Base-by-base conservation (phyloP, 1,140 invertebrate species). In the Leptestheria dahalacensis region DNA sequence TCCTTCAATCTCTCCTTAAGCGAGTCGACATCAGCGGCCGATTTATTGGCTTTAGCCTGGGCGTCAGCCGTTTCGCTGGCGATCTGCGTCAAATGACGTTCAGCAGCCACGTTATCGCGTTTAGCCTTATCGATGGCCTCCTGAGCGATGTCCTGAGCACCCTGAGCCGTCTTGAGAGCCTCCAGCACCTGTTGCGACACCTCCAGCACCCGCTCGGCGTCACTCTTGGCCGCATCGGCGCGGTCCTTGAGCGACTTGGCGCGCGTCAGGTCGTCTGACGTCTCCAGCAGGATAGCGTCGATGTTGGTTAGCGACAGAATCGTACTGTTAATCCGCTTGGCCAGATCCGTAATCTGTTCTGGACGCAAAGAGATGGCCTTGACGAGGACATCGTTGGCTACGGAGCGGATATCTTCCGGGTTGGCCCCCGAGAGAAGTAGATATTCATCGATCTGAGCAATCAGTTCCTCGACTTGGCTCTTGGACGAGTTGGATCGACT, bases 291-390 rank as follows among this genome's bases (percentile, higher is more conserved):
- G 65, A 97, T 97, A 61, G 79, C 77, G 66, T 96, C 89, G 59
- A 94, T 92, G 69, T 97, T 82, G 28, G 86, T 91, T 3, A 97
- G 72, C 9, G 85, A 85, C 2, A 81, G 79, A 4, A 96, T 86
- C 6, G 90, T 91, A 18, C 81, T 74, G 67, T 90, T 88, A 56
- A 97, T 97, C 65, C 86, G 76, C 46, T 81, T 74, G 2, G 91
- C 89, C 48, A 97, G 69, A 24, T 83, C 75, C 50, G 79, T 81
- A 59, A 97, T 95, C 75, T 95, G 82, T 59, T 90, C 81, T 2
- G 91, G 91, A 68, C 83, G 79, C 48, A 88, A 69, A 9, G 84
- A 79, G 10, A 86, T 86, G 28, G 76, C 73, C 66, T 78, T 78
- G 11, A 70, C 75, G 41, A 90, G 68, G 12, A 77, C 88, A 63